Percentiles rank a stretch among this genome's conserved stretches.
Evolutionary conservation across 2,888 invertebrate genomes (phyloP).

Genomic region (Tromatobia lineatoria): DNA sequence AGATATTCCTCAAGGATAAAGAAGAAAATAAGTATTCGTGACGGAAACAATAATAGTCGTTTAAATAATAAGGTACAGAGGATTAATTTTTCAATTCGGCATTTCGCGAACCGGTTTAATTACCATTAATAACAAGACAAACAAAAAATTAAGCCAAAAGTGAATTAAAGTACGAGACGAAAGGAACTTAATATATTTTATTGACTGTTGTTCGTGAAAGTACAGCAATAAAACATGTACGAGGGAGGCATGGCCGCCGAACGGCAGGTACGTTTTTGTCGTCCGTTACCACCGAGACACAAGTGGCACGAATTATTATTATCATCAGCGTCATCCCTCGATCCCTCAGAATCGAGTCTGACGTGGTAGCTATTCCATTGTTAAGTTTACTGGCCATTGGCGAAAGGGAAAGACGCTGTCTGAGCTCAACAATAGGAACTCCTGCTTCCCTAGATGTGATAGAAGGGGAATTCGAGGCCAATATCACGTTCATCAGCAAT

Average conservation of each 20-base stretch:
- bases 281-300: conserved; percentile 49
- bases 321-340: conserved; percentile 24
- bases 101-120: conserved; percentile 30
- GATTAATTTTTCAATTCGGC: conserved; percentile 37
- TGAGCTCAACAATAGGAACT: conserved; percentile 12
- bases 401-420: background rate
- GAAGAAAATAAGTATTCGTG: conserved; percentile 44
- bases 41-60: conserved; percentile 64
- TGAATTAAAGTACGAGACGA: conserved; percentile 33
- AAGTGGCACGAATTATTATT: conserved; percentile 47
- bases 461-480: conserved; percentile 3
- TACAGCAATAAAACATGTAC: conserved; percentile 79
- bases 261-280: conserved; percentile 81
- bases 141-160: conserved; percentile 41
- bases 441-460: background rate
- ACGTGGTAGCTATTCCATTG: conserved; percentile 2
- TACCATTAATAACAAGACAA: conserved; percentile 10
- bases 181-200: conserved; percentile 27
- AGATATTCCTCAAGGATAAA: conserved; percentile 14
- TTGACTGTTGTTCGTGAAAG: conserved; percentile 53
- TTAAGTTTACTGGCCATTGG: background rate
- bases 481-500: conserved; percentile 27
- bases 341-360: conserved; percentile 60
- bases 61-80: background rate
- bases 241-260: conserved; percentile 83